Percentiles rank a stretch among this genome's conserved stretches.
Conservation (phyloP, 1,140 invertebrate species). For the Drosophila erecta region DNA sequence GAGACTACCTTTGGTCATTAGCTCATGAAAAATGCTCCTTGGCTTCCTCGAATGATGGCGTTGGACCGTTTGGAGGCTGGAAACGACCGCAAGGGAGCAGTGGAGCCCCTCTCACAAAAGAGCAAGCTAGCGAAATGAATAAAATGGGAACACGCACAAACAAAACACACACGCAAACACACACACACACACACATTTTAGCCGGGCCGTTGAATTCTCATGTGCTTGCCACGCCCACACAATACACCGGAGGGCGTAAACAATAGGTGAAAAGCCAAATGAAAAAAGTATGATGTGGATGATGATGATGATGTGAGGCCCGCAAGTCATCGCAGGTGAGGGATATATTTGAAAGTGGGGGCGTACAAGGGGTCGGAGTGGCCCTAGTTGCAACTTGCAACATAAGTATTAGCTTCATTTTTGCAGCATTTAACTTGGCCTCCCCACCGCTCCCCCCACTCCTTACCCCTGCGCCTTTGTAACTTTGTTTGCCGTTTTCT, state of each 20-base stretch:
- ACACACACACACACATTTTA: constrained; percentile 17
- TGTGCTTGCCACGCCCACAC: constrained; percentile 70
- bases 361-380: constrained; percentile 26
- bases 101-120: constrained; percentile 27
- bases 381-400: constrained; percentile 74
- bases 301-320: constrained; percentile 49
- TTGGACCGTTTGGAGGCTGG: constrained; percentile 23
- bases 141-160: constrained; percentile 57
- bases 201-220: constrained; percentile 35
- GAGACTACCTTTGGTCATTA: constrained; percentile 13
- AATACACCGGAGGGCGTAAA: constrained; percentile 47
- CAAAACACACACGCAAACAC: constrained; percentile 6
- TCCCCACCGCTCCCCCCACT: background rate
- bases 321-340: constrained; percentile 67
- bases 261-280: constrained; percentile 50
- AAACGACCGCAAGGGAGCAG: constrained; percentile 27
- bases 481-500: constrained; percentile 68
- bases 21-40: background rate
- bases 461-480: constrained; percentile 56
- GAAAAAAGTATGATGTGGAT: constrained; percentile 56
- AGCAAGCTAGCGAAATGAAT: constrained; percentile 57
- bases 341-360: constrained; percentile 5
- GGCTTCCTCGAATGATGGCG: background rate
- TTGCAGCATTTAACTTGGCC: constrained; percentile 65
- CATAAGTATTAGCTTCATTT: constrained; percentile 82